Percentiles rank a stretch among this genome's conserved stretches.
Evolutionary conservation across 2,113 vertebrate species (phyloP).

Genomic region (Ia io): DNA sequence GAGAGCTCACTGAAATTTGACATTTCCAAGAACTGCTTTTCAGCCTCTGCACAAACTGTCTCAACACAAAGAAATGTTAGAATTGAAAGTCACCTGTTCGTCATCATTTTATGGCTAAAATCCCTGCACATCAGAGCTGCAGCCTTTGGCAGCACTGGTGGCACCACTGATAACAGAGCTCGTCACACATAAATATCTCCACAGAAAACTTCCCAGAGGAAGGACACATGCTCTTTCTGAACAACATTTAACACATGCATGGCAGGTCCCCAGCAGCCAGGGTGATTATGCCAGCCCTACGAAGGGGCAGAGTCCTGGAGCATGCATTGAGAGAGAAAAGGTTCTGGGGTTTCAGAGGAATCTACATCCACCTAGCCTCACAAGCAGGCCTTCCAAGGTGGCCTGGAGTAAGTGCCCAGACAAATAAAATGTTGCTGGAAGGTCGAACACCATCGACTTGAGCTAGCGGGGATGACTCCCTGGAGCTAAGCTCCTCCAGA

Average conservation of each 20-base stretch:
- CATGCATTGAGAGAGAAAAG: neutral
- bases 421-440: neutral
- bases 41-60: neutral
- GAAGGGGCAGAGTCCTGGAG: neutral
- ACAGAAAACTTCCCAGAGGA: neutral
- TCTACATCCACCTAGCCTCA: neutral
- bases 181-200: neutral
- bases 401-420: neutral
- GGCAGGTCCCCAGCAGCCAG: neutral
- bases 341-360: neutral
- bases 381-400: neutral
- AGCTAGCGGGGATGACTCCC: neutral
- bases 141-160: neutral
- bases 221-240: fast-evolving
- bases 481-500: neutral
- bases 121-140: too few relatives aligned
- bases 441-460: neutral
- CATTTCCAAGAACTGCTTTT: neutral
- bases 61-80: neutral
- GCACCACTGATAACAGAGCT: neutral
- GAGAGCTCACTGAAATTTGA: neutral
- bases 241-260: neutral
- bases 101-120: neutral
- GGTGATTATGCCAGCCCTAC: neutral
- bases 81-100: neutral